phyloP scores from a whole-genome alignment of 2,888 invertebrate species.

The Drosophila limbata region DNA sequence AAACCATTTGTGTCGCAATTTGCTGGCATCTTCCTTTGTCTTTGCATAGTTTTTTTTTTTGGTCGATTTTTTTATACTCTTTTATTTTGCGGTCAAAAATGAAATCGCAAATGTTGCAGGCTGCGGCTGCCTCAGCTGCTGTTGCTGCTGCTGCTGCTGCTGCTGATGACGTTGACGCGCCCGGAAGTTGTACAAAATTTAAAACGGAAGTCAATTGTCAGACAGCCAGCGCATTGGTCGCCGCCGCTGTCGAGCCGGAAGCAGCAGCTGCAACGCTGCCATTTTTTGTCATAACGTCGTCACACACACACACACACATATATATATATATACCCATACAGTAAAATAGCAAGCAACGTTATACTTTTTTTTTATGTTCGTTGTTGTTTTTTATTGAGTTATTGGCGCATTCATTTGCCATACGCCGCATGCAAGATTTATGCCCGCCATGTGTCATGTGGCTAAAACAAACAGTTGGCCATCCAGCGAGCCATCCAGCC shows the following conservation, averaged over 20 bases:
- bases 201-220: slow-evolving; percentile 80
- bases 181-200: slow-evolving; percentile 78
- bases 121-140: slow-evolving; percentile 12
- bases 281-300: slow-evolving; percentile 51
- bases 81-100: slow-evolving; percentile 27
- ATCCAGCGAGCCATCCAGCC: slow-evolving; percentile 10
- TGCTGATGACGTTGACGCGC: slow-evolving; percentile 44
- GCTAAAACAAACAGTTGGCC: slow-evolving; percentile 66
- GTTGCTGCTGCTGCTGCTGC: slow-evolving; percentile 5
- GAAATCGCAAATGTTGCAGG: slow-evolving; percentile 18
- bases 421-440: slow-evolving; percentile 77
- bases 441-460: slow-evolving; percentile 78
- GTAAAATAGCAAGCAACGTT: slow-evolving; percentile 2
- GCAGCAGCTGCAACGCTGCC: slow-evolving; percentile 62
- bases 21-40: slow-evolving; percentile 24
- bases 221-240: slow-evolving; percentile 65
- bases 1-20: slow-evolving; percentile 23
- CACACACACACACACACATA: slow-evolving; percentile 23
- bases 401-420: slow-evolving; percentile 79
- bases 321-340: background rate
- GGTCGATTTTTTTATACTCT: background rate
- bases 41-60: background rate
- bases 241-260: slow-evolving; percentile 65
- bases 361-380: slow-evolving; percentile 9
- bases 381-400: slow-evolving; percentile 68